Evolutionary conservation across 2,113 vertebrate genomes (phyloP), one percentile per base, ranked within the genome.

Genomic region (Phaethon lepturus): DNA sequence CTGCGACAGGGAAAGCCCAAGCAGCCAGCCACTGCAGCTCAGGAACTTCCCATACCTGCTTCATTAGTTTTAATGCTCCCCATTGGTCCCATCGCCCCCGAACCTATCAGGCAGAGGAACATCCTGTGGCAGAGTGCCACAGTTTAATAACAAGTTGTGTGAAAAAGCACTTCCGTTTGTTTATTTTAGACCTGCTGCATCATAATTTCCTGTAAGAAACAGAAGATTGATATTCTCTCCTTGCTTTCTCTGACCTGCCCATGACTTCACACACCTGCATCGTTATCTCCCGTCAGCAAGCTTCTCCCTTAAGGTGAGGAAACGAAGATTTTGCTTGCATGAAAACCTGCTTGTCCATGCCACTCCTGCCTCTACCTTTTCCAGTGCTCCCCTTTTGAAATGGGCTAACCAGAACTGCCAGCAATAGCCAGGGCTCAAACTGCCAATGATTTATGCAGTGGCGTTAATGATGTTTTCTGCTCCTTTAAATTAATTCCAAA

Each of bases 171-270:
- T 91, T 96, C 95, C 80, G 2, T 15, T 22, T 95, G 91, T 59
- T 93, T 96, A 85, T 87, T 93, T 97, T 85, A 94, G 93, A 67
- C 44, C 66, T 25, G 87, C 73, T 64, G 66, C 91, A 67, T 93
- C 84, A 16, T 3, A 87, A 72, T 68, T 96, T 97, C 95, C 93
- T 50, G 35, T 17, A 40, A 93, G 67, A 78, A 91, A 78, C 64
- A 93, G 23, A 84, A 85, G 87, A 85, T 2, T 59, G 19, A 91
- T 19, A 64, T 40, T 40, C 23, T 60, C 72, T 52, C 40, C 62
- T 87, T 0, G 20, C 56, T 93, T 94, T 93, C 84, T 72, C 69
- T 93, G 93, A 93, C 80, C 69, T 77, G 47, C 69, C 77, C 20
- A 1, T 22, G 80, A 90, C 86, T 91, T 84, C 29, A n/a, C 0